Conservation (phyloP, 37 sponge, comb jelly and placozoan species). For the Aphrocallistes beatrix region DNA sequence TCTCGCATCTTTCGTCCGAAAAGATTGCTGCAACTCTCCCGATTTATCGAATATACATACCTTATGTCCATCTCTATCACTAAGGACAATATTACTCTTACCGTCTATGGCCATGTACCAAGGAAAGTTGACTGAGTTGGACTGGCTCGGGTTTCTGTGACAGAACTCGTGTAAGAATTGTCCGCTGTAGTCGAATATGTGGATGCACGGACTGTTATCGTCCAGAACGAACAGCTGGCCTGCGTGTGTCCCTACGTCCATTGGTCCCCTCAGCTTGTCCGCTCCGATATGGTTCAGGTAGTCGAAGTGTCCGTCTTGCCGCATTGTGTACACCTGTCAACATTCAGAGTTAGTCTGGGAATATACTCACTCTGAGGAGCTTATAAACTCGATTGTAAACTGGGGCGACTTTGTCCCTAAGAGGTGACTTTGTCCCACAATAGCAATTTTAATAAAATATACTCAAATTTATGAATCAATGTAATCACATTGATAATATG, state of each 20-base stretch:
- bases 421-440: too few species aligned
- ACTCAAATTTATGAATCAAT: too few species aligned
- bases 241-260: neutral
- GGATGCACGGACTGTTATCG: neutral
- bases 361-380: too few species aligned
- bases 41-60: conserved; percentile 11
- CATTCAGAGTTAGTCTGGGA: too few species aligned
- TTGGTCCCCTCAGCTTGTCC: neutral
- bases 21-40: conserved; percentile 16
- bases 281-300: neutral
- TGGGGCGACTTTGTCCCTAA: too few species aligned
- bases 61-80: conserved; percentile 16
- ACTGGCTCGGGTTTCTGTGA: neutral
- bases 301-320: neutral
- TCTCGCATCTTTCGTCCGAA: conserved; percentile 9
- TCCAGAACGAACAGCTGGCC: neutral
- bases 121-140: neutral
- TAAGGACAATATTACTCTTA: conserved; percentile 4
- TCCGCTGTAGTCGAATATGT: neutral
- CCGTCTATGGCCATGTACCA: conserved; percentile 10
- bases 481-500: too few species aligned
- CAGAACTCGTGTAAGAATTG: neutral
- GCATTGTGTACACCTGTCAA: conserved; percentile 7
- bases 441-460: too few species aligned
- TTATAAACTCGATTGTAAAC: too few species aligned